Base-by-base conservation (phyloP, 2,113 vertebrate genomes). In the Catharus fuscescens region DNA sequence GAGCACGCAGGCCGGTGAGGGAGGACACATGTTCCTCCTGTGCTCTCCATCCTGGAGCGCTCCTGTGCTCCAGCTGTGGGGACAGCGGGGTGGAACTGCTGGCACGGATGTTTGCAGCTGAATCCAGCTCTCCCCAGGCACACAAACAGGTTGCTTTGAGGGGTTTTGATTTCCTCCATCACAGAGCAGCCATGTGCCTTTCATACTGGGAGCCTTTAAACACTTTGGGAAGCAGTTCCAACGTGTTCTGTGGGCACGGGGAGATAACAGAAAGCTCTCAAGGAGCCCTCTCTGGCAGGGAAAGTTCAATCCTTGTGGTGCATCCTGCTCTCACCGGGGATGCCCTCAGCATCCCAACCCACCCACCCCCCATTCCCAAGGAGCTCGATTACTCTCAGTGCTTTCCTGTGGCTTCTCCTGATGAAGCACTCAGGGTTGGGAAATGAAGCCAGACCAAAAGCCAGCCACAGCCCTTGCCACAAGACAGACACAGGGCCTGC, bases 211-310 rank as follows among this genome's bases (percentile, higher is more conserved):
- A 94, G 65, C 91, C 92, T 97, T 97, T 90, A 97, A 96, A 97
- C 95, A 34, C 95, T 97, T 96, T 84, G 93, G 97, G 97, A 98
- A 97, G 98, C 97, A 95, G 97, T 94, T 96, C 97, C 96, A 90
- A 6, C 25, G 21, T 62, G 97, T 97, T 96, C 97, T 95, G 80
- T 90, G 95, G 97, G 97, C 69, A n/a, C 65, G 16, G 96, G 96
- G 95, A 97, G 97, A 95, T 95, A 95, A 97, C 95, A 96, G 97
- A 97, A 95, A 80, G 92, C 96, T 98, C 97, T 97, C 97, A 83
- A 79, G 97, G 97, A 92, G 45, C 48, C 28, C 91, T 89, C 87
- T 32, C 42, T 53, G 93, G 93, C 97, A 93, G 91, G 90, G 93
- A 74, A 95, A 97, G 97, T 97, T 97, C 97, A 76, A 69, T 97